Base-by-base conservation (phyloP, 2,113 vertebrate genomes). In the Pelvicachromis taeniatus region DNA sequence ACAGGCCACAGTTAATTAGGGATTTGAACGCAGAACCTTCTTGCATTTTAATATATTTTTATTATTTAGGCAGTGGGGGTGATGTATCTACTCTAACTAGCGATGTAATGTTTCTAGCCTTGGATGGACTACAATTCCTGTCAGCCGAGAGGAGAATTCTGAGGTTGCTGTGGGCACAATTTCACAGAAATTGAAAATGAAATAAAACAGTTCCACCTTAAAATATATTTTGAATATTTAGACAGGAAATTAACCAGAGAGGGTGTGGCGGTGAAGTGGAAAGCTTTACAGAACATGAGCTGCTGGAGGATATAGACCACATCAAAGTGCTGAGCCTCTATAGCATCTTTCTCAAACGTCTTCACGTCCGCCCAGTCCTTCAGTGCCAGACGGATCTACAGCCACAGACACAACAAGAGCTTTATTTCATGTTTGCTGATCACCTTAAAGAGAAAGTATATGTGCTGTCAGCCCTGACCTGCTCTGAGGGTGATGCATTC, bases 221-320 rank as follows among this genome's bases (percentile, higher is more conserved):
- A 73, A 73, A 73, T 50, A 19, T 12, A 52, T 31, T 75, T 75
- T n/a, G 12, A 75, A 59, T 80, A 16, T 81, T 68, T 6, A 9
- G n/a, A 19, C 7, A 3, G 16, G 17, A 48, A 4, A 50, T 96
- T 90, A 94, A 99, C 99, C 40, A 87, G 85, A 61, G 90, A 95
- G 19, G 98, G 98, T 97, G 97, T 98, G 38, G 97, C 98, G 3
- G 97, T 97, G 61, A 98, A 99, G 77, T 95, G 90, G 91, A 99
- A 97, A 0, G 97, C 98, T 95, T 96, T 98, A 54, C 94, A 95
- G n/a, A 84, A 82, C 14, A 96, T 87, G 52, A 99, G 94, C 21
- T 94, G 95, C 50, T 86, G 95, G 2, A 99, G 94, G 86, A 99
- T 81, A 85, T 97, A 99, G 1, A 95, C 93, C 16, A 94, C 96